Evolutionary conservation across 2,888 invertebrate species (phyloP), one percentile per base, ranked within the genome.

Genomic region (Morpho achilles): DNA sequence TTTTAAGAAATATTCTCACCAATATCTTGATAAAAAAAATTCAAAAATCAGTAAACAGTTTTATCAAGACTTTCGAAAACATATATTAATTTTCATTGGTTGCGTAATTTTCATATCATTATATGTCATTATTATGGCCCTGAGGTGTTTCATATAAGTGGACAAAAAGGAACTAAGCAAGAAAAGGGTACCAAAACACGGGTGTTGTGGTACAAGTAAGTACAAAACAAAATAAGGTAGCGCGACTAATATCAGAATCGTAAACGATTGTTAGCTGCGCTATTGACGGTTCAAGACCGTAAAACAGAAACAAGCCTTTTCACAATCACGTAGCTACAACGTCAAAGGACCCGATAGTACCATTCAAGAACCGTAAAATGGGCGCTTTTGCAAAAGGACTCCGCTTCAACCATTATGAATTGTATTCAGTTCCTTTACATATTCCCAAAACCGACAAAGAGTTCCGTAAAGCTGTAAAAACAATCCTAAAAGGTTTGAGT

Each of bases 391-490:
- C 68, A 67, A 68, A 70, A 69, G 69, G 66, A 69, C 65, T 62
- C 50, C 71, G 73, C 70, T 74, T 76, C 69, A 75, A 74, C 72
- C 32, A 71, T 73, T 69, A 48, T 43, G 70, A 47, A 59, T 60
- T 60, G 58, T 59, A 67, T 71, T 50, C 53, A 53, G 53, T 66
- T 68, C 65, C 73, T 77, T 77, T 80, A 73, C 70, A 2, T 68
- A 63, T 78, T 76, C 80, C 73, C 74, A 73, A 79, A 80, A 79
- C 82, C 86, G 87, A 89, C 89, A 90, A 90, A 88, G 86, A 84
- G 83, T 81, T 83, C 69, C 68, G 67, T 74, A 79, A 86, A 85
- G 87, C 87, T 90, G 89, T 88, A 89, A 88, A 88, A 90, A 89
- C 88, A 89, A 86, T 84, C 82, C 76, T 69, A 78, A 81, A 75